Conservation (phyloP, 1,140 invertebrate genomes). For the Bacillus rossius region DNA sequence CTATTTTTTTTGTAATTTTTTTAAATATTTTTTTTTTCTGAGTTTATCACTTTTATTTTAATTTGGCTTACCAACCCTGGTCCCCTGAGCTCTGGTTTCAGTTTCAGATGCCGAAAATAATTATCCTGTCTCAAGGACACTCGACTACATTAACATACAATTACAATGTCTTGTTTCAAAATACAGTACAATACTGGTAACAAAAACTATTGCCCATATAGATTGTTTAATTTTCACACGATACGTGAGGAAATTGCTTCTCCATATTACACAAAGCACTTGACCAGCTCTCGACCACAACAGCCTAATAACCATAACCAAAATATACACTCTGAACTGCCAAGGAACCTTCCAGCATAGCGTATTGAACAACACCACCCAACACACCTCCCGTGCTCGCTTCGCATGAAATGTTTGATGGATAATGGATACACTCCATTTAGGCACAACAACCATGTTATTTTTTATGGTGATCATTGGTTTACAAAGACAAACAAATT, state of each 20-base stretch:
- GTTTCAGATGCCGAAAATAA: constrained; percentile 13
- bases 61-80: constrained; percentile 22
- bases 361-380: no score
- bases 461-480: no score
- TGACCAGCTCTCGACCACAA: background rate
- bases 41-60: constrained; percentile 8
- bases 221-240: constrained; percentile 2
- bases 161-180: constrained; percentile 9
- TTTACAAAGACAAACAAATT: no score
- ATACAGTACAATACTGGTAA: constrained; percentile 11
- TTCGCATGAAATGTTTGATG: background rate
- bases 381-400: no score
- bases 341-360: no score
- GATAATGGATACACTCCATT: background rate
- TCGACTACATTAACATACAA: constrained; percentile 11
- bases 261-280: background rate
- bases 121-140: background rate
- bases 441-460: constrained; percentile 1
- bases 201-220: constrained; percentile 19
- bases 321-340: background rate
- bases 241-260: background rate
- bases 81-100: constrained; percentile 17
- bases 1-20: constrained; percentile 6
- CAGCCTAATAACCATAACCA: background rate
- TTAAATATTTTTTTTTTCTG: background rate